phyloP scores from a whole-genome alignment of 2,797 vertebrate species.

The Platalea minor region DNA sequence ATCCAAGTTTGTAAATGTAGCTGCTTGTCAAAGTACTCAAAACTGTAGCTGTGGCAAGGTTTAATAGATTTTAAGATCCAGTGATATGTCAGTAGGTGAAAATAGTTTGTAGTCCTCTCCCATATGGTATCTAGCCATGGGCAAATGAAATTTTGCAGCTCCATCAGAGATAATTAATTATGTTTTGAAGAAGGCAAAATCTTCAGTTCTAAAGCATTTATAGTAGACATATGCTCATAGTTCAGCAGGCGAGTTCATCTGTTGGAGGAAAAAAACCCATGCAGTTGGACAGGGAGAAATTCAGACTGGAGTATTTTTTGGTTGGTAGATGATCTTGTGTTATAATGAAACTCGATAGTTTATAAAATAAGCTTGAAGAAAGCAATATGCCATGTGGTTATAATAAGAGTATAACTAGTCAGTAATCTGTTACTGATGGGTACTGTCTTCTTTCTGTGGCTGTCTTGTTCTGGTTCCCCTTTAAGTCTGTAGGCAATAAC shows the following conservation, averaged over 20 bases:
- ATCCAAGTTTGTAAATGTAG: neutral
- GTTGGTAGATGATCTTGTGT: neutral
- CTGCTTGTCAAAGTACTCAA: neutral
- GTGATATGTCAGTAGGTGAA: neutral
- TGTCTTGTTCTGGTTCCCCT: neutral
- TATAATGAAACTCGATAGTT: neutral
- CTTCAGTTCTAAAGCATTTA: neutral
- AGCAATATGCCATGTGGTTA: neutral
- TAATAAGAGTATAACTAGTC: neutral
- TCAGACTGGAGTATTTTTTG: neutral
- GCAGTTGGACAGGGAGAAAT: neutral
- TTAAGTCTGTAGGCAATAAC: neutral
- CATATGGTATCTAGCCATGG: neutral
- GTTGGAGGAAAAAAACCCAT: neutral
- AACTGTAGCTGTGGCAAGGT: neutral
- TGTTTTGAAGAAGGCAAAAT: neutral
- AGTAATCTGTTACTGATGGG: neutral
- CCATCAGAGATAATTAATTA: neutral
- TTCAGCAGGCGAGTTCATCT: neutral
- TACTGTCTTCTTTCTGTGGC: neutral
- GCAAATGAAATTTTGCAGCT: neutral
- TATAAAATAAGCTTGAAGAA: neutral
- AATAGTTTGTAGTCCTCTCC: neutral
- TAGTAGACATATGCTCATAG: neutral
- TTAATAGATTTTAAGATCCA: neutral